phyloP scores from a whole-genome alignment of 2,113 vertebrate species.

The Rhipidura dahli region DNA sequence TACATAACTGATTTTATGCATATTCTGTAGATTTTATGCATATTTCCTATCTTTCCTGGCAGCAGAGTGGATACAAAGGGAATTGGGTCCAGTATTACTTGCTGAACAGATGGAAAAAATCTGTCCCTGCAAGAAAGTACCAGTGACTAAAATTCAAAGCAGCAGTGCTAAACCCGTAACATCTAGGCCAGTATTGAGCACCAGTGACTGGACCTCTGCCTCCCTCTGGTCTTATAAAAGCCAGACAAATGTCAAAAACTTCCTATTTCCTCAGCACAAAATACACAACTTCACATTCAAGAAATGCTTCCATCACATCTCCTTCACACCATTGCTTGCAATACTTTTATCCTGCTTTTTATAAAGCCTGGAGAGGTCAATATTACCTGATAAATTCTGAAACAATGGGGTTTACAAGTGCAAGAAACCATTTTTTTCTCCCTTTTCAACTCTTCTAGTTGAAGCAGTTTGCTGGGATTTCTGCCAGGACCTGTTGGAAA shows the following conservation, averaged over 20 bases:
- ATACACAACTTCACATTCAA: neutral
- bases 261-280: neutral
- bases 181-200: neutral
- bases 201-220: fast-evolving
- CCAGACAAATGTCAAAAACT: neutral
- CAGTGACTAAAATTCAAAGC: neutral
- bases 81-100: neutral
- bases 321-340: neutral
- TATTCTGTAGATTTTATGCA: neutral
- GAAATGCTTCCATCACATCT: neutral
- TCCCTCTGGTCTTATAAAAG: neutral
- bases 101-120: neutral
- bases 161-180: neutral
- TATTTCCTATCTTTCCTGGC: constrained; percentile 14
- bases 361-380: neutral
- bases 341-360: neutral
- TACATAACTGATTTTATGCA: neutral
- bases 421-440: neutral
- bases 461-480: constrained; percentile 33
- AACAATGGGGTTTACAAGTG: constrained; percentile 48
- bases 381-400: constrained; percentile 16
- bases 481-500: constrained; percentile 54
- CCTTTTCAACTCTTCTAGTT: neutral
- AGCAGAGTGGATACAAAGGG: neutral
- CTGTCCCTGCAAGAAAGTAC: neutral